Evolutionary conservation across 2,797 vertebrate species (phyloP).

Genomic region (Eidolon dupreanum): DNA sequence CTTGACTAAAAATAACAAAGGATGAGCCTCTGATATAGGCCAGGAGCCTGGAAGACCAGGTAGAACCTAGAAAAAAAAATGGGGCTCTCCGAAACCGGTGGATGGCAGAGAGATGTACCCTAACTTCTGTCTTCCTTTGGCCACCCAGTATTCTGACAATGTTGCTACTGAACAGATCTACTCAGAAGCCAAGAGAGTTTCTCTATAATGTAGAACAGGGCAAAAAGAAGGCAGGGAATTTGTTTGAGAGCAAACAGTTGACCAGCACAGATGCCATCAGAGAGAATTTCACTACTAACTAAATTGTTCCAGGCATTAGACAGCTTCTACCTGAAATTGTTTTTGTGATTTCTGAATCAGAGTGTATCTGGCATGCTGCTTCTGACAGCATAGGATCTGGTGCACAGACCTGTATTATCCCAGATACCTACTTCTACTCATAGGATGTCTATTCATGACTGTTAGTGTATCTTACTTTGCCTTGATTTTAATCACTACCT

Average conservation of each 20-base stretch:
- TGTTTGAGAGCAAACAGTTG: neutral
- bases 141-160: neutral
- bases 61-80: neutral
- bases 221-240: neutral
- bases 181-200: neutral
- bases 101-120: accelerated
- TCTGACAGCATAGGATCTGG: neutral
- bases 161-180: neutral
- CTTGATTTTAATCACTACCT: neutral
- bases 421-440: neutral
- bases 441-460: neutral
- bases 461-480: neutral
- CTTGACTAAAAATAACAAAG: neutral
- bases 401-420: neutral
- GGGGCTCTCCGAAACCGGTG: neutral
- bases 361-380: neutral
- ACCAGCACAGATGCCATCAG: neutral
- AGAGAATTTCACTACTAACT: neutral
- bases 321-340: neutral
- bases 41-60: neutral
- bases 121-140: neutral
- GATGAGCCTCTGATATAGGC: neutral
- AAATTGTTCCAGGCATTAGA: neutral
- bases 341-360: neutral
- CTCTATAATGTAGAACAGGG: neutral